phyloP scores from a whole-genome alignment of 2,113 vertebrate genomes.

The Prietella phreatophila region DNA sequence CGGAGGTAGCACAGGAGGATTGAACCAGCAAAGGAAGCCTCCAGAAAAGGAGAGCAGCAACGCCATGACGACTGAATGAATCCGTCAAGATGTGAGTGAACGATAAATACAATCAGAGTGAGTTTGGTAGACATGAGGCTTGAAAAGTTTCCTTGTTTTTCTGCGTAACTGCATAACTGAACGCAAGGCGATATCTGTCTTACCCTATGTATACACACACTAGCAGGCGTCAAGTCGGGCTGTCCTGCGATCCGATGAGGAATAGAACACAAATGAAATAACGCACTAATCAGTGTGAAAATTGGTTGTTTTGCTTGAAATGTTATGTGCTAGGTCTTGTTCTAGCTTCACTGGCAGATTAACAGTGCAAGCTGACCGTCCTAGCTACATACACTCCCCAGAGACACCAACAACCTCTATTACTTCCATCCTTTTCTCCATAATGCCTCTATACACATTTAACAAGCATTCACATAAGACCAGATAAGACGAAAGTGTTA shows the following conservation, averaged over 20 bases:
- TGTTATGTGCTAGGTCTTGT: neutral
- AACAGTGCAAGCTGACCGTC: neutral
- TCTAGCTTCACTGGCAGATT: neutral
- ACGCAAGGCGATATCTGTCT: constrained; percentile 17
- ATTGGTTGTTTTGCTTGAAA: neutral
- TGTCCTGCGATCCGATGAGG: neutral
- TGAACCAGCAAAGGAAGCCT: constrained; percentile 35
- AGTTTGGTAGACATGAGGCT: constrained; percentile 38
- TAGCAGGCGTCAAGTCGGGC: constrained; percentile 2
- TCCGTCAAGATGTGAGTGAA: constrained; percentile 15
- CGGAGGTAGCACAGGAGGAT: constrained; percentile 32
- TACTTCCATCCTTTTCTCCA: neutral
- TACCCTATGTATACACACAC: neutral
- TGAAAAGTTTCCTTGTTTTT: constrained; percentile 3
- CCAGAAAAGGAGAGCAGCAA: constrained; percentile 26
- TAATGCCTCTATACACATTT: neutral
- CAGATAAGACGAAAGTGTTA: neutral
- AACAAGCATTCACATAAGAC: neutral
- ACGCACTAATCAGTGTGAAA: neutral
- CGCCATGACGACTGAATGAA: constrained; percentile 20
- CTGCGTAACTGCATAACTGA: constrained; percentile 24
- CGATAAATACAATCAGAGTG: constrained; percentile 24
- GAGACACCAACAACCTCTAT: neutral
- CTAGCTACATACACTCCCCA: neutral
- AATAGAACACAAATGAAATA: neutral